Base-by-base conservation (phyloP, 2,888 invertebrate species). In the Julus scanicus region DNA sequence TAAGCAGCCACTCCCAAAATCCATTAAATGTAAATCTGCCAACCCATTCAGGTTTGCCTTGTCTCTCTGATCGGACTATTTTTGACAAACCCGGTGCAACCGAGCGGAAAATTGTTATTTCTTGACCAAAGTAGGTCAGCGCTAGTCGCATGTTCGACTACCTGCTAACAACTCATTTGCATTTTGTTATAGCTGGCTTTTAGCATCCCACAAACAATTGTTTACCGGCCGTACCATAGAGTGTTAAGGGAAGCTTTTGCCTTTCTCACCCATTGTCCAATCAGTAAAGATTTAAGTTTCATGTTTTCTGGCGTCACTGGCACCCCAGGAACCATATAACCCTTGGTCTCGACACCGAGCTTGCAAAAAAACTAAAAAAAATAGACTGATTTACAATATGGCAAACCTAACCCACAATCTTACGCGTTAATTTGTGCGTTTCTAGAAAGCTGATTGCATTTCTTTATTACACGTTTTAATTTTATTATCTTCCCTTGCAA, bases 11-110 rank as follows among this genome's bases (percentile, higher is more conserved):
- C 80, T 80, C 80, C 80, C 80, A 37, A 80, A 63, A 80, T 80
- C 80, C 80, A 80, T 80, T 80, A 80, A 80, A 80, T 80, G 80
- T 80, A 80, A 80, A 80, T 80, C 80, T 80, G 80, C 80, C 80
- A 80, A 80, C 37, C 80, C 80, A 80, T 80, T 80, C 80, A 80
- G 80, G 80, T 80, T 80, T 80, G 80, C 80, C 80, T 80, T 80
- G 80, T 80, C 80, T 80, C 80, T 80, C 37, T 80, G 80, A 80
- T 80, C 80, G 80, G 80, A 80, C 80, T 80, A 37, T 80, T 80
- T 80, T 80, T 80, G 80, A 80, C 80, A 80, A 80, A 80, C 80
- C 80, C 80, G 80, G 80, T 80, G 80, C 80, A 80, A 80, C 80
- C 80, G 80, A 80, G 80, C 80, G 80, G 20, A 80, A 80, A 80